A percentile compares a stretch with the other conserved stretches of the same genome.
These are phyloP conservation scores for Ormyrus thymus DNA, from an alignment of 2,888 invertebrate species.

Conservation along the genomic window DNA sequence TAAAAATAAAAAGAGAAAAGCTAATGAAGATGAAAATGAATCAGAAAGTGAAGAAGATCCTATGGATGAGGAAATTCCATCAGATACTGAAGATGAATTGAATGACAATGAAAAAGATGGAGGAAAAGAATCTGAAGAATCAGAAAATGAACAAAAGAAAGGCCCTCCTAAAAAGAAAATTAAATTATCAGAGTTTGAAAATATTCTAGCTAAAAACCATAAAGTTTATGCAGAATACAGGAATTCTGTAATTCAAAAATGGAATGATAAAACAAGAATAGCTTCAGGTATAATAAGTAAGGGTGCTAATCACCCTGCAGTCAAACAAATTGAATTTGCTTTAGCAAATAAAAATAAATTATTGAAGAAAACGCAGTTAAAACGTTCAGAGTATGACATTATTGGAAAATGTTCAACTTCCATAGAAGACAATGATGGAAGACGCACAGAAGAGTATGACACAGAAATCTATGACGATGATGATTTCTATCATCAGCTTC, in stretches of 20 bases:
- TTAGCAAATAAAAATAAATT: slow-evolving; percentile 86
- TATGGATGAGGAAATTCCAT: slow-evolving; percentile 79
- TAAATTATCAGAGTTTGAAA: slow-evolving; percentile 79
- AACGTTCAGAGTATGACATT: slow-evolving; percentile 84
- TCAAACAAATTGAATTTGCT: slow-evolving; percentile 91
- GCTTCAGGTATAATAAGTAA: slow-evolving; percentile 81
- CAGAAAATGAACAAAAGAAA: slow-evolving; percentile 52
- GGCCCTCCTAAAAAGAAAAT: slow-evolving; percentile 75
- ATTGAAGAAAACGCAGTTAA: slow-evolving; percentile 86
- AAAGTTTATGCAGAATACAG: slow-evolving; percentile 82
- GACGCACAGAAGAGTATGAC: slow-evolving; percentile 80
- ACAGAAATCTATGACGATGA: slow-evolving; percentile 95
- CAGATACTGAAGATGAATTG: slow-evolving; percentile 79
- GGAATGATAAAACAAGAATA: slow-evolving; percentile 94
- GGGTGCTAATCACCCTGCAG: slow-evolving; percentile 79
- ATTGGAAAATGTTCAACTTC: slow-evolving; percentile 77
- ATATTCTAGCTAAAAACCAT: slow-evolving; percentile 78
- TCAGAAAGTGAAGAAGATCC: slow-evolving; percentile 73
- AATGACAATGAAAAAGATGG: slow-evolving; percentile 75
- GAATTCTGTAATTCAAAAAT: slow-evolving; percentile 90
- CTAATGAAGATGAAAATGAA: slow-evolving; percentile 64
- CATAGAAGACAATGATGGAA: slow-evolving; percentile 64
- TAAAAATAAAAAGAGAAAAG: slow-evolving; percentile 64
- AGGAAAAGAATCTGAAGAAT: slow-evolving; percentile 50
- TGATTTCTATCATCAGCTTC: slow-evolving; percentile 96